Evolutionary conservation across 2,797 vertebrate species (phyloP), one percentile per base, ranked within the genome.

Genomic region (Cirrhinus molitorella): DNA sequence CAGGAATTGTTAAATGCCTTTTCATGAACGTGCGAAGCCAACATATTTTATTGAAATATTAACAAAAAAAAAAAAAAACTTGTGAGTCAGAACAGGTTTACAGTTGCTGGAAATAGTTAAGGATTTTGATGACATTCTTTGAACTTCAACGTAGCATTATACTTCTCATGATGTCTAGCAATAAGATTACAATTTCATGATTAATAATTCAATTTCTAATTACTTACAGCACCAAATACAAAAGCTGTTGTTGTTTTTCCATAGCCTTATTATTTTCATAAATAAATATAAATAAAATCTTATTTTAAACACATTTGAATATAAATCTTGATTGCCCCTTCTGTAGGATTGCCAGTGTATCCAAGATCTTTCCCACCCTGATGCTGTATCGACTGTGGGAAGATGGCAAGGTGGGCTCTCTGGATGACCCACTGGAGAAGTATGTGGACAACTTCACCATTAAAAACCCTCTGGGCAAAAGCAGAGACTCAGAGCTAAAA

Each of bases 341-440:
- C 72, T 85, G 59, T 86, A 99, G 97, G 88, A 98, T 99, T 72
- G 96, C 97, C 88, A 99, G 98, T 7, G 75, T 99, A 73, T 99
- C 98, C 34, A 99, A 99, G 93, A 95, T 99, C 86, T 99, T 99
- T 80, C 98, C 98, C 0, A 96, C 97, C 0, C 91, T 99, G 55
- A 98, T 99, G 98, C 65, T 99, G 55, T 99, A 98, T 91, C 96
- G 93, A 75, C 91, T 99, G 83, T 99, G 98, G 98, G 97, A 99
- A 85, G 96, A 98, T 19, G 97, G 98, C 7, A 95, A 95, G 68
- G 94, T 99, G 25, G 91, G 90, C 0, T 99, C 98, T 3, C 92
- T 99, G 0, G 98, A 99, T 1, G 98, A 99, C 87, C 96, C 98
- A 0, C 73, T 99, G 89, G 97, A 98, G 89, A 96, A 96, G 51